Conservation (phyloP, 2,113 vertebrate genomes). For the Cnemophilus loriae region DNA sequence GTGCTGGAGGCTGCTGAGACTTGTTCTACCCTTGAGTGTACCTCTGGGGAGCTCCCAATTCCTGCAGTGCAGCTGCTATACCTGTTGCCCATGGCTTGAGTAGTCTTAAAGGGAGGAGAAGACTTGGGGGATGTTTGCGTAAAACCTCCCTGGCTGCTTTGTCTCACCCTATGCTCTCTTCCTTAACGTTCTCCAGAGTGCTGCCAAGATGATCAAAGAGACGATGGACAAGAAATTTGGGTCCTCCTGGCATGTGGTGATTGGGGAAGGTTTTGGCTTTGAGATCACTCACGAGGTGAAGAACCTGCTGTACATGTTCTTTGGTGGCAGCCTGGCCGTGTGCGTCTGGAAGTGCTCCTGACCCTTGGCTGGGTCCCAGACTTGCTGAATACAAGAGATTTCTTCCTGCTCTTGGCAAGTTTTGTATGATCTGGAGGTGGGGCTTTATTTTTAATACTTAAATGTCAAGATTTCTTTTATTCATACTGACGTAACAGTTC, state of each 20-base stretch:
- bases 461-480: neutral
- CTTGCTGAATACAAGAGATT: neutral
- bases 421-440: constrained; percentile 52
- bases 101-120: neutral
- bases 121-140: neutral
- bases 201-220: constrained; percentile 99
- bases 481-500: constrained; percentile 13
- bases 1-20: neutral
- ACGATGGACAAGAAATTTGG: constrained; percentile 99
- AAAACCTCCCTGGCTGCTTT: neutral
- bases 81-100: neutral
- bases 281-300: constrained; percentile 96
- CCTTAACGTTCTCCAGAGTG: constrained; percentile 73
- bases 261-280: constrained; percentile 94
- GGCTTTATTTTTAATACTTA: constrained; percentile 53
- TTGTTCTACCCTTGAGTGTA: neutral
- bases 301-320: constrained; percentile 98
- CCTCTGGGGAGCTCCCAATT: neutral
- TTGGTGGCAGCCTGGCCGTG: constrained; percentile 90
- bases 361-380: constrained; percentile 16
- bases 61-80: neutral
- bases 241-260: constrained; percentile 97
- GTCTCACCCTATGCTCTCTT: neutral
- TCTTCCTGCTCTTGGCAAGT: constrained; percentile 21
- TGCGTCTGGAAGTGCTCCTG: constrained; percentile 99